Conservation (phyloP, 2,888 invertebrate genomes). For the Tinea pellionella region DNA sequence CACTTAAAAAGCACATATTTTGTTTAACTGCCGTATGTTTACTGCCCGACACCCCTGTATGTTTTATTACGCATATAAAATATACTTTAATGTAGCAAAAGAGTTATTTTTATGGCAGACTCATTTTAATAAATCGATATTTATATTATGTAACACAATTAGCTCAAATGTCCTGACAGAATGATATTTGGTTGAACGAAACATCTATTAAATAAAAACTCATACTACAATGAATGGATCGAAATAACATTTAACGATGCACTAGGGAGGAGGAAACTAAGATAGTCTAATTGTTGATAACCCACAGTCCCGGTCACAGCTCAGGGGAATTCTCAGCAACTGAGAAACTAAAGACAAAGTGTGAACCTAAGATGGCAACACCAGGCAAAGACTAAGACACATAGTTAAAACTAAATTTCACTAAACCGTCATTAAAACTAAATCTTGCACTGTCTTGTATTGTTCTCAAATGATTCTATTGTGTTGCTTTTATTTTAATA, state of each 20-base stretch:
- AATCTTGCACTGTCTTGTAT: too few relatives aligned
- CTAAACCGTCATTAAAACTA: not conserved
- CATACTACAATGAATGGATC: not conserved
- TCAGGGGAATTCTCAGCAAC: not conserved
- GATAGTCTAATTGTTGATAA: slow-evolving; percentile 3
- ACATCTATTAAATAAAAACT: not conserved
- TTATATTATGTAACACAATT: not conserved
- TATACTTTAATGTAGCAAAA: slow-evolving; percentile 5
- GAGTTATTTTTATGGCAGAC: slow-evolving; percentile 1
- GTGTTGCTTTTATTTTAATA: too few relatives aligned
- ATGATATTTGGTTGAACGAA: too few relatives aligned
- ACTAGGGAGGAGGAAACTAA: not conserved
- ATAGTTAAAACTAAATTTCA: not conserved
- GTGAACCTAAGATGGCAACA: not conserved
- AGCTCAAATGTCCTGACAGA: not conserved
- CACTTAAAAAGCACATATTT: slow-evolving; percentile 13
- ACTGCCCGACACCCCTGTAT: slow-evolving; percentile 11
- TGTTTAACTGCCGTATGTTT: slow-evolving; percentile 13
- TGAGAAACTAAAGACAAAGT: not conserved
- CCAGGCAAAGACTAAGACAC: not conserved
- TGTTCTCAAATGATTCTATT: not conserved
- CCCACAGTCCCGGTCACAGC: slow-evolving; percentile 6
- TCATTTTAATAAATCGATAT: slow-evolving; percentile 9
- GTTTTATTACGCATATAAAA: slow-evolving; percentile 12
- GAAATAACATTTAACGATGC: slow-evolving; percentile 3